Evolutionary conservation across 2,113 vertebrate species (phyloP).

Genomic region (Petrocephalus zakoni): DNA sequence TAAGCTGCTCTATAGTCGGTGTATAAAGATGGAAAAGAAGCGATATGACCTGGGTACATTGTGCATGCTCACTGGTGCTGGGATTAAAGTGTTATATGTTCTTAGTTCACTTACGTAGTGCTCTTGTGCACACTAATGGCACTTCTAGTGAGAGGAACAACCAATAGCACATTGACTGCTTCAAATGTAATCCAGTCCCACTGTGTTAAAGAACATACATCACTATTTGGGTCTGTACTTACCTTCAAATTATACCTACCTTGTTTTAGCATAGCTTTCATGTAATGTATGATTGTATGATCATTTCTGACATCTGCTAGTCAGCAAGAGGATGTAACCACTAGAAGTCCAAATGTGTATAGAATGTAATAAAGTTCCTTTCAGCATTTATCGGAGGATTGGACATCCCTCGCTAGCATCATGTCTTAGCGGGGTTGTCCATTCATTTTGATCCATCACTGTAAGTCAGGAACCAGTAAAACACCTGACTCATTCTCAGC

Average conservation of each 20-base stretch:
- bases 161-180: not conserved
- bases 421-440: not conserved
- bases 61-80: not conserved
- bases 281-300: not conserved
- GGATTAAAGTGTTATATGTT: not conserved
- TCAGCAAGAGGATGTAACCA: not conserved
- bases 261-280: constrained; percentile 21
- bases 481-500: not conserved
- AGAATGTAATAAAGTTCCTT: not conserved
- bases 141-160: not conserved
- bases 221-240: not conserved
- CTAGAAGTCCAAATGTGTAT: constrained; percentile 6
- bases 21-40: not conserved
- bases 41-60: not conserved
- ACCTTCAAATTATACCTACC: not conserved
- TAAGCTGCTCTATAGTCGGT: not conserved
- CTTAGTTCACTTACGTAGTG: not conserved
- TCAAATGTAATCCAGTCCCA: constrained; percentile 2
- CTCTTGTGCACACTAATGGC: not conserved
- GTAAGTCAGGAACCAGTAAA: not conserved
- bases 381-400: not conserved
- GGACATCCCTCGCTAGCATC: not conserved
- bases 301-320: not conserved
- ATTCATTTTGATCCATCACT: not conserved
- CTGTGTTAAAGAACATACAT: not conserved